Base-by-base conservation (phyloP, 1,140 invertebrate genomes). In the Lanistes nyassanus region DNA sequence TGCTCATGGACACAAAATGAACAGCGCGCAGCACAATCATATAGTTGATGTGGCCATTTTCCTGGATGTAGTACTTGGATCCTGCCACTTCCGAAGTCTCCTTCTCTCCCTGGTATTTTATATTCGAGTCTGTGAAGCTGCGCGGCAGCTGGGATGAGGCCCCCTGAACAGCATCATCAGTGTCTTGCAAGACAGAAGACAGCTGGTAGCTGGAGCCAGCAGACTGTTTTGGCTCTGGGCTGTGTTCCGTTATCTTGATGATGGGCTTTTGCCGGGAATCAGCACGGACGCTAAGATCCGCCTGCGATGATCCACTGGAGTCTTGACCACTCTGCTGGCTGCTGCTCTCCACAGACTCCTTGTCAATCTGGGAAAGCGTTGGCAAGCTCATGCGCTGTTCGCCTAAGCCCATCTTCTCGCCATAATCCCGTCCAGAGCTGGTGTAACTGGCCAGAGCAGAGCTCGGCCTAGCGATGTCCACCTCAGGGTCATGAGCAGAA, bases 211-310 rank as follows among this genome's bases (percentile, higher is more conserved):
- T 78, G 34, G 76, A 74, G 13, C 71, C 29, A 23, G 65, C 29
- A 11, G 56, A 66, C 51, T 51, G 19, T 37, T 66, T 69, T 19
- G 76, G 66, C 31, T 81, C 79, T 73, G 85, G 78, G 70, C 82
- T 97, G 85, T 98, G 96, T 86, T 97, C 96, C 1, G 97, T 98
- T 0, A 98, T 96, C 2, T 96, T 98, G 62, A 98, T 98, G 70
- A 98, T 97, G 0, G 97, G 97, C 90, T 97, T 97, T 36, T 80
- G 77, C 23, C 80, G 65, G 7, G 76, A 67, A 29, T 81, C 80
- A 65, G 62, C 56, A 36, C 76, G 62, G 23, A 36, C 31, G 34
- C 39, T 47, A n/a, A 74, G 60, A 26, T 76, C 75, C 23, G 58
- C 80, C 56, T 82, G 80, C 2, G 82, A 82, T 0, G 81, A 80